Base-by-base conservation (phyloP, 1,140 invertebrate genomes). In the Meteorus sp. region DNA sequence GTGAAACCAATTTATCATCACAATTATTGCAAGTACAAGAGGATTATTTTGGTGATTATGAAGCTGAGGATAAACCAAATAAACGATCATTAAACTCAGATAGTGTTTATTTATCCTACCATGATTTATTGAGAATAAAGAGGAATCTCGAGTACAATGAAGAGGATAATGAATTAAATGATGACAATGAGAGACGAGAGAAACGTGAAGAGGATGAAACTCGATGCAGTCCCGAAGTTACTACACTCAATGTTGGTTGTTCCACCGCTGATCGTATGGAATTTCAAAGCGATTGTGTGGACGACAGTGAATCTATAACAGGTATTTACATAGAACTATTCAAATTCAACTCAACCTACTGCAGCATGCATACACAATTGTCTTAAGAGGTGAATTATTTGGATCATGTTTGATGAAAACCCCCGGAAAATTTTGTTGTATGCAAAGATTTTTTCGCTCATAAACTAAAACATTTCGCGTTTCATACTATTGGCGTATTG, bases 231-330 rank as follows among this genome's bases (percentile, higher is more conserved):
- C 69, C 76, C 27, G 78, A 80, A 63, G 80, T 85, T 67, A 83
- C 85, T 44, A 85, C 83, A 64, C 81, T 88, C 11, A 83, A 83
- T 57, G 82, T 90, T 25, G 88, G 88, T 8, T 90, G 88, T 69
- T 85, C 82, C n/a, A 81, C 79, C 5, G 82, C 84, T 61, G 88
- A 91, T 72, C 85, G 85, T 23, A 85, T 91, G 79, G 86, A 90
- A 72, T 86, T 91, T 70, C 84, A 85, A 60, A 85, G 85, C 25
- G 82, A 85, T 53, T 90, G 88, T 75, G 76, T 83, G 37, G 80
- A 80, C 59, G 82, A 86, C 4, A 44, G 27, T 20, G 85, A 85
- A 70, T 72, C 80, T 15, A 68, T 80, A 27, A 74, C 77, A 50
- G 81, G 81, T 82, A 66, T n/a, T n/a, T n/a, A n/a, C n/a, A n/a